phyloP scores from a whole-genome alignment of 2,888 invertebrate genomes.

The Cosmia pyralina region DNA sequence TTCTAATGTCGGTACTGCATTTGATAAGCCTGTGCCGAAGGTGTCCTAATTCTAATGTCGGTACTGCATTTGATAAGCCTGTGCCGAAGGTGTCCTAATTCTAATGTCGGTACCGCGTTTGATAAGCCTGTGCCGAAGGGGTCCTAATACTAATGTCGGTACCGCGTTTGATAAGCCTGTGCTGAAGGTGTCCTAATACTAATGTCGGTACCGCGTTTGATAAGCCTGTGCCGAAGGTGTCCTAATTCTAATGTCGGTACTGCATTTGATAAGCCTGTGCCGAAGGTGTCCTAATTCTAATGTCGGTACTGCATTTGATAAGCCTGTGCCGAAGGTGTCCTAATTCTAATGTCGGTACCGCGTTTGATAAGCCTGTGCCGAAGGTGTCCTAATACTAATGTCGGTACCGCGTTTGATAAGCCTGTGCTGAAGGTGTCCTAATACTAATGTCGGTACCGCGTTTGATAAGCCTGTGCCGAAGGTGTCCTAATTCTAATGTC shows the following conservation, averaged over 20 bases:
- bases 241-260: neutral
- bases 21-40: slow-evolving; percentile 18
- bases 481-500: neutral
- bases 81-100: neutral
- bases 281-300: neutral
- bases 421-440: neutral
- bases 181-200: neutral
- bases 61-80: slow-evolving; percentile 18
- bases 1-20: slow-evolving; percentile 1
- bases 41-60: neutral
- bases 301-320: slow-evolving; percentile 17
- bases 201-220: slow-evolving; percentile 11
- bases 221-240: slow-evolving; percentile 10
- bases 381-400: neutral
- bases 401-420: slow-evolving; percentile 22
- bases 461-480: slow-evolving; percentile 17
- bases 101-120: slow-evolving; percentile 1
- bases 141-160: slow-evolving; percentile 1
- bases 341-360: slow-evolving; percentile 2
- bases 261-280: slow-evolving; percentile 21
- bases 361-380: slow-evolving; percentile 18
- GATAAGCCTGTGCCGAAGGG: slow-evolving; percentile 17
- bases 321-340: neutral
- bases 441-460: slow-evolving; percentile 4
- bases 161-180: slow-evolving; percentile 20